A percentile compares a stretch with the other conserved stretches of the same genome.
Conservation (phyloP, 2,888 invertebrate genomes). For the Trachelus iudaicus region DNA sequence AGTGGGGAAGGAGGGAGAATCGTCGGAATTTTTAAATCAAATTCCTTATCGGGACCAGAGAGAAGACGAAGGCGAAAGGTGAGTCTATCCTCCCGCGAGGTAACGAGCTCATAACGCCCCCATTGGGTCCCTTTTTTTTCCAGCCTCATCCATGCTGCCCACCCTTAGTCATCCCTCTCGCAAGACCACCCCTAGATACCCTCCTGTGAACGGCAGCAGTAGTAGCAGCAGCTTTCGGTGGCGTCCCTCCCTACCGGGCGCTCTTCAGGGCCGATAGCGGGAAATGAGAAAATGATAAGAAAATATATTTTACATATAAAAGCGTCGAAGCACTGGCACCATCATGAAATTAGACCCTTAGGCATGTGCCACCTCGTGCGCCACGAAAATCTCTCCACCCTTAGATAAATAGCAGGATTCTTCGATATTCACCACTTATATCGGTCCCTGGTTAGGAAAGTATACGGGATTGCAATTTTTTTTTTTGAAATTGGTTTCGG, state of each 20-base stretch:
- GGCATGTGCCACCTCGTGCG: not conserved
- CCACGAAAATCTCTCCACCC: not conserved
- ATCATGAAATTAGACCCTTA: not conserved
- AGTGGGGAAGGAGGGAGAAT: constrained; percentile 34
- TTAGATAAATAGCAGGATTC: not conserved
- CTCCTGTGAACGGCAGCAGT: not conserved
- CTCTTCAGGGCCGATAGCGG: constrained; percentile 36
- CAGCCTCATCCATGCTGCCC: not conserved
- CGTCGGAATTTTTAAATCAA: constrained; percentile 61
- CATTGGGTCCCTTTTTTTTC: not conserved
- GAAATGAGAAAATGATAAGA: constrained; percentile 50
- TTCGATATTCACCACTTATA: not conserved
- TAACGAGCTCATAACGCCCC: constrained; percentile 36
- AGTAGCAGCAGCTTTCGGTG: not conserved
- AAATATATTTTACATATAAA: constrained; percentile 32
- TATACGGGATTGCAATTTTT: not conserved
- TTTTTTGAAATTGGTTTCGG: not conserved
- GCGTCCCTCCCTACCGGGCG: constrained; percentile 12
- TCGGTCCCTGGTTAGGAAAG: not conserved
- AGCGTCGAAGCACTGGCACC: constrained; percentile 6
- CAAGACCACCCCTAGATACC: not conserved
- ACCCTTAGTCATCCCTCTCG: not conserved
- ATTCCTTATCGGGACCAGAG: constrained; percentile 56
- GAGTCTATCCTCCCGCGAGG: constrained; percentile 35
- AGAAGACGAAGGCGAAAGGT: constrained; percentile 37